Evolutionary conservation across 2,113 vertebrate genomes (phyloP), one percentile per base, ranked within the genome.

Genomic region (Hiodon alosoides): DNA sequence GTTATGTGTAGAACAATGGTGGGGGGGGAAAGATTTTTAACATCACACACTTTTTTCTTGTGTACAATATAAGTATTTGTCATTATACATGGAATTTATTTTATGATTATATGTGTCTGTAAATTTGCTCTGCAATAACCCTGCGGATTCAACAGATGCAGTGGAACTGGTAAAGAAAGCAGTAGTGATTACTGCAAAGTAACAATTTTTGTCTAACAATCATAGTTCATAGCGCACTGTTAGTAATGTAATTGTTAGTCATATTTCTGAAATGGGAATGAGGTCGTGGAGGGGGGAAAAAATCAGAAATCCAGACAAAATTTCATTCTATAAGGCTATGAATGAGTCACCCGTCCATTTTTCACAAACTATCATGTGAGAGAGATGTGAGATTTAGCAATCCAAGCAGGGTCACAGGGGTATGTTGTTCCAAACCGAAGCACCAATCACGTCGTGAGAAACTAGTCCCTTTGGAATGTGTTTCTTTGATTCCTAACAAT

Each of bases 401-500:
- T 31, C 31, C 51, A 52, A 11, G 74, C 50, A 61, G 71, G 79
- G 72, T 74, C 79, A 77, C 61, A 55, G 75, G 75, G 78, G 64
- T 77, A 79, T 69, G 76, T 51, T 73, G 71, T 70, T 72, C 70
- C 31, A 67, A 77, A 71, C 76, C 78, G 77, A 64, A 81, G 76
- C 67, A 78, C 52, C 46, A 68, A 75, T 74, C 76, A 62, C 74
- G 71, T 31, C 75, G 74, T 73, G 80, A 89, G 68, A 86, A 91
- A 90, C 71, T 89, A 90, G 89, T 88, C 77, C 90, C 81, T 64
- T 60, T 66, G 84, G 83, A 87, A 85, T 85, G 83, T 76, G 77
- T 7, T 59, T 74, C 71, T 74, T 51, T 31, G 13, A 72, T 50
- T 50, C 48, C 72, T 61, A 80, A 76, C 71, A 64, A 77, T 77